phyloP scores from a whole-genome alignment of 92 coral and sea anemone species.

The Phenganax subtilis region DNA sequence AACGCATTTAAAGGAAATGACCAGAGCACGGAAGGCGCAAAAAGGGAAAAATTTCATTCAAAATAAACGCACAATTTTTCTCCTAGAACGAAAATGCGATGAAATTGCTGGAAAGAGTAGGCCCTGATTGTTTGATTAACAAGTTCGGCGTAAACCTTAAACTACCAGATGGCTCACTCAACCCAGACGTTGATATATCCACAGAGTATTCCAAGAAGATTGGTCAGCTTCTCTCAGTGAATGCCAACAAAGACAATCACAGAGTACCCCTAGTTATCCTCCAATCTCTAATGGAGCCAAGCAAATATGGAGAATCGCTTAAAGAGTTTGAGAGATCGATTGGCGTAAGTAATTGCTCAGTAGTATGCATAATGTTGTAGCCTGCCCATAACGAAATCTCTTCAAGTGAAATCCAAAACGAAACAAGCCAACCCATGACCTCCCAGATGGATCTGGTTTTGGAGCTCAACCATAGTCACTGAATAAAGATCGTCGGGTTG shows the following conservation, averaged over 20 bases:
- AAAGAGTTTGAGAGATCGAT: conserved; percentile 62
- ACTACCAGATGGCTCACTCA: conserved; percentile 45
- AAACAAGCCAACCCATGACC: too few relatives aligned
- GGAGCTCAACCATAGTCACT: too few relatives aligned
- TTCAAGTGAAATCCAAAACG: too few relatives aligned
- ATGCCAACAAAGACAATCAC: conserved; percentile 36
- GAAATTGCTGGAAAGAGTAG: conserved; percentile 59
- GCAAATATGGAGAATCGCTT: conserved; percentile 56
- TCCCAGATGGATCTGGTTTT: too few relatives aligned
- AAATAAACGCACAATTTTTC: background rate
- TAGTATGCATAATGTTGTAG: too few relatives aligned
- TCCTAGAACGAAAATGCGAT: conserved; percentile 52
- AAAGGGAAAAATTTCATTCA: too few relatives aligned
- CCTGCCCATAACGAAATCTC: too few relatives aligned
- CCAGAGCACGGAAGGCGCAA: too few relatives aligned
- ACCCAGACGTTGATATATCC: conserved; percentile 27
- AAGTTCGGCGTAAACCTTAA: conserved; percentile 69
- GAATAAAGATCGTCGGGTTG: too few relatives aligned
- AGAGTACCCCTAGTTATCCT: conserved; percentile 77
- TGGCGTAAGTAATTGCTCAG: conserved; percentile 57
- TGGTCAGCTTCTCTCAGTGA: background rate
- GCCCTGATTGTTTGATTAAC: conserved; percentile 79
- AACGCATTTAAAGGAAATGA: too few relatives aligned
- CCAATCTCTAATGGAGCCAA: conserved; percentile 64
- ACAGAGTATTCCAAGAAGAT: conserved; percentile 12